phyloP scores from a whole-genome alignment of 2,888 invertebrate species.

The Isotomurus palustris region DNA sequence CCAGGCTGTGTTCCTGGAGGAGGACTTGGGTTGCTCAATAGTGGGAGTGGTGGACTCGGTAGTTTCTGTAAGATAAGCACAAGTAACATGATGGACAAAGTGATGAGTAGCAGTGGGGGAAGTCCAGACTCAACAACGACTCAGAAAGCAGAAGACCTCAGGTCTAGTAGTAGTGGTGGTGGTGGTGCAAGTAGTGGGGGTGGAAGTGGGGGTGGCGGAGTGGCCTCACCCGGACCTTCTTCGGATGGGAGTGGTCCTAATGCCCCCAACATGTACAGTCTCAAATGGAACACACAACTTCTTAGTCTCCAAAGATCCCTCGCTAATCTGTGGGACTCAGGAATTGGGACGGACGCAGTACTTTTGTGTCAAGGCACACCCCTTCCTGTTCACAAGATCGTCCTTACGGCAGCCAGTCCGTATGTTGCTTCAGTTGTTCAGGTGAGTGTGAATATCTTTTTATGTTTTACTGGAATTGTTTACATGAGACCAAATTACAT shows the following conservation, averaged over 20 bases:
- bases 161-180: no score
- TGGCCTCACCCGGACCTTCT: no score
- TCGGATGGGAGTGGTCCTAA: background rate
- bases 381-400: conserved; percentile 45
- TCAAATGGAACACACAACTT: conserved; percentile 26
- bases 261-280: conserved; percentile 15
- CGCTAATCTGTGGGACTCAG: conserved; percentile 46
- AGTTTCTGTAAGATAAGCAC: conserved; percentile 44
- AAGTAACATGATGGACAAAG: conserved; percentile 15
- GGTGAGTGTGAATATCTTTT: conserved; percentile 32
- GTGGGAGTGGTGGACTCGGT: conserved; percentile 39
- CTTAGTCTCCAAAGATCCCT: conserved; percentile 45
- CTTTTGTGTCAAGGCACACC: conserved; percentile 47
- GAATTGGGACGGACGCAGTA: conserved; percentile 47
- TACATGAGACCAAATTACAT: no score
- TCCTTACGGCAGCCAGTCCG: conserved; percentile 45
- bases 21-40: no score
- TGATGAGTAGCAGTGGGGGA: conserved; percentile 32
- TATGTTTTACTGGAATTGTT: background rate
- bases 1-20: no score
- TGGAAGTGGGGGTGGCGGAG: conserved; percentile 27
- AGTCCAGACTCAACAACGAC: conserved; percentile 46
- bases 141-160: conserved; percentile 21
- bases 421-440: conserved; percentile 46
- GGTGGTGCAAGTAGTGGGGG: conserved; percentile 25